Conservation (phyloP, 30 jellyfish, hydroid and myxozoan genomes). For the Aurelia sp. region DNA sequence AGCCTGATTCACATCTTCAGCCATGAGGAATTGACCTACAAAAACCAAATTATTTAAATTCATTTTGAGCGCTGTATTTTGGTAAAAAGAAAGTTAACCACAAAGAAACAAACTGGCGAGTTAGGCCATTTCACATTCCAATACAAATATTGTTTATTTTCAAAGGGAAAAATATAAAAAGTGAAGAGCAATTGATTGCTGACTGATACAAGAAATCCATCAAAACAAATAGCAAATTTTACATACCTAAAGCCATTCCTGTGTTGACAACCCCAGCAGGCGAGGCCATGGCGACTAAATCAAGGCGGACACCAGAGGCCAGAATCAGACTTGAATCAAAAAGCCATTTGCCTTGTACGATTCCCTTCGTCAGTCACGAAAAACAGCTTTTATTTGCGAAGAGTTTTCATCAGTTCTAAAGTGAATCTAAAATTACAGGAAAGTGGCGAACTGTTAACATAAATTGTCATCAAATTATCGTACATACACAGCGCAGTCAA, state of each 20-base stretch:
- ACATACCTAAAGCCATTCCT: constrained; percentile 3
- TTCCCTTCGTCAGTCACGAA: too few species aligned
- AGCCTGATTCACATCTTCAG: constrained; percentile 82
- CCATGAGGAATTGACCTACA: constrained; percentile 83
- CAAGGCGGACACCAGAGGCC: neutral
- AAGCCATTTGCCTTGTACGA: too few species aligned
- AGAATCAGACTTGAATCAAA: too few species aligned
- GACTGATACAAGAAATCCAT: too few species aligned
- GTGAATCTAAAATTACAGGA: too few species aligned
- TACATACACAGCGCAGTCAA: neutral
- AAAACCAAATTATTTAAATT: too few species aligned
- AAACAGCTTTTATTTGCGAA: too few species aligned
- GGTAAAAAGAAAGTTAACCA: neutral
- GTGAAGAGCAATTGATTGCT: too few species aligned
- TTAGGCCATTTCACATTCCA: constrained; percentile 5
- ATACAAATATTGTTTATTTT: too few species aligned
- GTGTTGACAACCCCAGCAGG: neutral
- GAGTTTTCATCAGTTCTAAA: too few species aligned
- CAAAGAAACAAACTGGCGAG: neutral
- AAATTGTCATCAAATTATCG: neutral
- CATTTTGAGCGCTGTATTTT: too few species aligned
- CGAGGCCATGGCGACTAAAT: neutral
- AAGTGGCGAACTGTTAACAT: neutral
- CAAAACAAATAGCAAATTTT: neutral
- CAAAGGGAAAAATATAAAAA: too few species aligned